phyloP scores from a whole-genome alignment of 35 echinoderm and acorn worm species.

The Lytechinus pictus region DNA sequence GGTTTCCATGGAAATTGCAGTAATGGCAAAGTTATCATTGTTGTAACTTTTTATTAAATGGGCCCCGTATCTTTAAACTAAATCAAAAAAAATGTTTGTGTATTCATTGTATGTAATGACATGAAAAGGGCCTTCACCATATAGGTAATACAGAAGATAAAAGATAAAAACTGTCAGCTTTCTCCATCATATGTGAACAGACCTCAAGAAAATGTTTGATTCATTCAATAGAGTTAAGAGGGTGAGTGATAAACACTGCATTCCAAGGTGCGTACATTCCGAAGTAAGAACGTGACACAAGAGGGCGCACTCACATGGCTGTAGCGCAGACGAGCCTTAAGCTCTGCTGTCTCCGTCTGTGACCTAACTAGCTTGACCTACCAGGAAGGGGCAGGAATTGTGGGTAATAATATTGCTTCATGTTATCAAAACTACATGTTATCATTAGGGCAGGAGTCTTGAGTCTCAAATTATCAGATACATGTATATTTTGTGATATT shows the following conservation, averaged over 20 bases:
- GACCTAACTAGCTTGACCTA: conserved; percentile 80
- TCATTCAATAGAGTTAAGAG: not conserved
- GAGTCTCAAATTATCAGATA: too few relatives aligned
- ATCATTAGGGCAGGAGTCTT: too few relatives aligned
- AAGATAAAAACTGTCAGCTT: not conserved
- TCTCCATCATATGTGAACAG: too few relatives aligned
- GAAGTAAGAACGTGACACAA: not conserved
- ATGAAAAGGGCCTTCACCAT: too few relatives aligned
- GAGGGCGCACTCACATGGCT: conserved; percentile 79
- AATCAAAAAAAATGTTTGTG: too few relatives aligned
- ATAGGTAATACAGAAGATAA: not conserved
- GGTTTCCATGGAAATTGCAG: too few relatives aligned
- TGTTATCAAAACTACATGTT: not conserved
- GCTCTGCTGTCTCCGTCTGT: conserved; percentile 79
- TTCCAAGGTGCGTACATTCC: not conserved
- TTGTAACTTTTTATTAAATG: too few relatives aligned
- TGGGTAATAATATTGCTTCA: not conserved
- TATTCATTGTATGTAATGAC: too few relatives aligned
- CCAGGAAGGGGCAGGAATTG: conserved; percentile 14
- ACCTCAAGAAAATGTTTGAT: not conserved
- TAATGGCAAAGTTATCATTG: too few relatives aligned
- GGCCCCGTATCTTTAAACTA: too few relatives aligned
- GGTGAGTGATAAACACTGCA: not conserved
- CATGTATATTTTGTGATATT: too few relatives aligned
- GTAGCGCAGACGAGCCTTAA: conserved; percentile 80